These are phyloP conservation scores for Plestiodon gilberti DNA, from an alignment of 2,113 vertebrate species.

Conservation along the genomic window DNA sequence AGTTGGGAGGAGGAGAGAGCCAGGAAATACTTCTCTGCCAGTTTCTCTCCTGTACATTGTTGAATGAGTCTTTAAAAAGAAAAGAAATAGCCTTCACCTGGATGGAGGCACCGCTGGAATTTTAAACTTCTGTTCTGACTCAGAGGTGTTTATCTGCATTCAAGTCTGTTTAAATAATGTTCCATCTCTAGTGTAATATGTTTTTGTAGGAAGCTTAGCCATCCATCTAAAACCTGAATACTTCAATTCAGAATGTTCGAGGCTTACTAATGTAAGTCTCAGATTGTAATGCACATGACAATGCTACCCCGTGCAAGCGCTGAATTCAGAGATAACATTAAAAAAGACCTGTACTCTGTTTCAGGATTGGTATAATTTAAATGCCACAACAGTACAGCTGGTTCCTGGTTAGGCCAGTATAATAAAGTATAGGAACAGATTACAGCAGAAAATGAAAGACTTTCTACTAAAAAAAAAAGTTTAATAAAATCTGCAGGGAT, in stretches of 20 bases:
- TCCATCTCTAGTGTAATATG: slow-evolving; percentile 39
- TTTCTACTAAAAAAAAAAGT: not conserved
- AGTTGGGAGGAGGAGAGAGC: not conserved
- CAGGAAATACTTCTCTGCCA: not conserved
- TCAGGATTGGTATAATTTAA: slow-evolving; percentile 61
- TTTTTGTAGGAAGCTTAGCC: slow-evolving; percentile 53
- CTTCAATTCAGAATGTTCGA: slow-evolving; percentile 63
- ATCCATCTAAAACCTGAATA: slow-evolving; percentile 62
- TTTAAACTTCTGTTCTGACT: slow-evolving; percentile 26
- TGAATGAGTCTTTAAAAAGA: not conserved
- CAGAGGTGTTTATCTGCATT: slow-evolving; percentile 40
- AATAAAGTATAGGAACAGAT: slow-evolving; percentile 7
- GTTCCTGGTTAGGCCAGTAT: slow-evolving; percentile 50
- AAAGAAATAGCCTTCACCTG: not conserved
- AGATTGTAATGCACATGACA: slow-evolving; percentile 68
- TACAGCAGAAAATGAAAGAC: not conserved
- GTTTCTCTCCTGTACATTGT: not conserved
- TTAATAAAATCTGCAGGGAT: not conserved
- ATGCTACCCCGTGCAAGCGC: slow-evolving; percentile 59
- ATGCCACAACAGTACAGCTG: slow-evolving; percentile 52
- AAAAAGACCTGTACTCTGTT: slow-evolving; percentile 47
- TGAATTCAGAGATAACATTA: slow-evolving; percentile 67
- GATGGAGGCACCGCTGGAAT: not conserved
- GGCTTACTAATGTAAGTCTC: slow-evolving; percentile 66
- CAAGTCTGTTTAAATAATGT: slow-evolving; percentile 53